Base-by-base conservation (phyloP, 1,140 invertebrate genomes). In the Temnothorax curvispinosus region DNA sequence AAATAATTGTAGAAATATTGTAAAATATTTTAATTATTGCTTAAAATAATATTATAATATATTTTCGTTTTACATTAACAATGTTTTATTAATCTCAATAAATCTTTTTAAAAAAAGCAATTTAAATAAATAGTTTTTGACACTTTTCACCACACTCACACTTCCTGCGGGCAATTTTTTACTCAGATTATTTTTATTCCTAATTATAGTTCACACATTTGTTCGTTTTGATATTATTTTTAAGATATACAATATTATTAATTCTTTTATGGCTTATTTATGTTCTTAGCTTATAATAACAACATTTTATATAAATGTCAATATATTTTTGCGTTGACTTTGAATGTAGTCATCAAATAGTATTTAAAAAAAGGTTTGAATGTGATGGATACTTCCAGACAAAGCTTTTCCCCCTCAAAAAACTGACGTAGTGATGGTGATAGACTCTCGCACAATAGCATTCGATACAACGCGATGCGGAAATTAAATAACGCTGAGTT, bases 401-500 rank as follows among this genome's bases (percentile, higher is more conserved):
- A 50, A 75, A 74, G 13, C 38, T 4, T 81, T 72, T 74, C 60
- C 27, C 13, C 54, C 1, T 0, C 0, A 27, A 41, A 74, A 60
- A 62, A 75, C 13, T 69, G 6, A 35, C 7, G 65, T 71, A 2
- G 27, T 0, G 27, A 27, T 27, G 27, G 38, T 35, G 80, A 58
- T 7, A 64, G 27, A 5, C 52, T 35, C 32, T 13, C 3, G 41
- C 11, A 75, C 54, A 71, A 84, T 50, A 47, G 67, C 69, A 50
- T 74, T 74, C 69, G 1, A 21, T 18, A 15, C 35, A 62, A 74
- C 80, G 35, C 41, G 38, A 47, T 50, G 21, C 6, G n/a, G 13
- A 84, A 38, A 84, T 74, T 60, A 84, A 84, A 84, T 60, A 84
- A 84, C 67, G 69, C 41, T 72, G 27, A 82, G 74, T 44, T 44